Evolutionary conservation across 53 echinoderm and acorn worm species (phyloP).

Genomic region (Zoroaster sp.): DNA sequence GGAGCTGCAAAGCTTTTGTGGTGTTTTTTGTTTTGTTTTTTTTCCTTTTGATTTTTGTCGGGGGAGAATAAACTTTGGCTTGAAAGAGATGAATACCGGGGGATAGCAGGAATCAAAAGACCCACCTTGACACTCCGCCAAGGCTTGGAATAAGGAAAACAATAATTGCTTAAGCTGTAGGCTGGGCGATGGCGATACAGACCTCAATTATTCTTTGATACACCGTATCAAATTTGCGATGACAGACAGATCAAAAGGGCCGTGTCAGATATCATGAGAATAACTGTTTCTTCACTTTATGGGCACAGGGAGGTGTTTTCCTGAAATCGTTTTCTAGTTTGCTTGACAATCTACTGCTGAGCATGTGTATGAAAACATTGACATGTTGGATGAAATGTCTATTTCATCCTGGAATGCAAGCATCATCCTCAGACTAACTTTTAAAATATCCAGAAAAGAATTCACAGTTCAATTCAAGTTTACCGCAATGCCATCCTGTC

Average conservation of each 20-base stretch:
- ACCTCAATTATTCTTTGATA: constrained; percentile 18
- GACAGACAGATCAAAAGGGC: not conserved
- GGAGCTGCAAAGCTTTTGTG: constrained; percentile 40
- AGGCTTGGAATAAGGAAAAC: constrained; percentile 13
- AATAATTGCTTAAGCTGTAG: constrained; percentile 4
- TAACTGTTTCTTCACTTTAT: not conserved
- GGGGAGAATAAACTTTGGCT: not conserved
- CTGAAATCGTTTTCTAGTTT: no score
- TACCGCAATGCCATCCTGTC: no score
- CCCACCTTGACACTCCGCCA: constrained; percentile 30
- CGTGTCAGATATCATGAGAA: not conserved
- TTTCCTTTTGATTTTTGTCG: not conserved
- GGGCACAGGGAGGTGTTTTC: no score
- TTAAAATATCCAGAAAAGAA: no score
- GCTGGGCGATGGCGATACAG: not conserved
- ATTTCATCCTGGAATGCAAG: no score
- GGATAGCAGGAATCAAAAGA: not conserved
- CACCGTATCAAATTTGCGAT: not conserved
- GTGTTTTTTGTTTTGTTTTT: not conserved
- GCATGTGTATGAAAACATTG: no score
- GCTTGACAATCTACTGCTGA: no score
- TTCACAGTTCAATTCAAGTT: no score
- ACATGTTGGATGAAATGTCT: no score
- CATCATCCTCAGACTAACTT: no score
- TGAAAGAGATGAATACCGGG: constrained; percentile 10